Evolutionary conservation across 2,888 invertebrate genomes (phyloP), one percentile per base, ranked within the genome.

Genomic region (Timema cristinae): DNA sequence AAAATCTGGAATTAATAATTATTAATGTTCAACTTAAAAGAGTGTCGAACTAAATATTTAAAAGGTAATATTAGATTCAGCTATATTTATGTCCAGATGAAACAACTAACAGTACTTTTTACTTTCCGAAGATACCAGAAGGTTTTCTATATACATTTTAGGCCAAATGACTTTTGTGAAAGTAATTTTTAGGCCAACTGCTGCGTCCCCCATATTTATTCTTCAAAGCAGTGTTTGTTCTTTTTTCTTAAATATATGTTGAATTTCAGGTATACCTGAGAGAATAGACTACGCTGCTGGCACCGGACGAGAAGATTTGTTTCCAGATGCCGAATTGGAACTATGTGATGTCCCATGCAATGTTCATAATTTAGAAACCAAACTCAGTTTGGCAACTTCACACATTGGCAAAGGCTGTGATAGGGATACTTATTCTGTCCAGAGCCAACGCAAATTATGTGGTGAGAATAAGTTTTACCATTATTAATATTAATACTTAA

Each of bases 381-480:
- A 86, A n/a, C 84, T 94, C 68, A 86, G 88, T 32, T 84, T 94
- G 76, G 88, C 89, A 72, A 92, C 93, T 13, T 90, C 91, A 71
- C 94, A 97, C 81, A 96, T 97, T 75, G 97, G 96, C 76, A 94
- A 95, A 81, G 97, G 97, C 79, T 98, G 98, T 85, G 98, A 98
- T 82, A 86, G 97, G 6, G 98, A 98, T 81, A 95, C 95, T 0
- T 95, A 95, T 82, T 91, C 93, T 56, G 90, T 95, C 68, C 90
- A 91, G 78, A 91, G 92, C 32, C 95, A 95, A 82, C 84, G 92
- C 74, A 92, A 93, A 81, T 86, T 95, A 7, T 95, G 96, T 82
- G 95, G 87, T 87, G 79, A 81, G 84, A 32, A 32, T 32, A 32
- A 52, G 32, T 6, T 61, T 32, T 32, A 32, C 4, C 32, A 32